Percentiles rank a stretch among this genome's conserved stretches.
Conservation (phyloP, 1,140 invertebrate species). For the Drosophila melanica region DNA sequence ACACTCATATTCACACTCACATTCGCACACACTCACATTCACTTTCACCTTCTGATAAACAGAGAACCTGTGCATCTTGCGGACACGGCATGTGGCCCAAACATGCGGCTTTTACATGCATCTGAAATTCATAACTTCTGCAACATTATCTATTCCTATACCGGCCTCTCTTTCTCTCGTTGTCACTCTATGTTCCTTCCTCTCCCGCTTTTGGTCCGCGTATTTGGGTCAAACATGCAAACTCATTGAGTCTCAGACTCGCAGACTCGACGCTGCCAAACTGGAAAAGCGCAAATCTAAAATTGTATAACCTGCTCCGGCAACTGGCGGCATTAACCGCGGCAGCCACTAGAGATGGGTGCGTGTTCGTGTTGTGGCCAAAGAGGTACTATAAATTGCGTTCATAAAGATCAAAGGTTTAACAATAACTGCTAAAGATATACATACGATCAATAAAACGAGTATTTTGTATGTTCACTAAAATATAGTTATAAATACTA, state of each 20-base stretch:
- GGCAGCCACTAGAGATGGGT: conserved; percentile 13
- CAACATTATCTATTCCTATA: conserved; percentile 13
- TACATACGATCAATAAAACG: too few relatives aligned
- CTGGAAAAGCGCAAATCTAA: conserved; percentile 60
- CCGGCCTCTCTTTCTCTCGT: conserved; percentile 19
- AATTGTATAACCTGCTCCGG: conserved; percentile 79
- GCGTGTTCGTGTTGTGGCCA: neutral
- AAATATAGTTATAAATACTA: too few relatives aligned
- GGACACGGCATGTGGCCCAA: conserved; percentile 16
- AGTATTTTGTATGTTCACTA: too few relatives aligned
- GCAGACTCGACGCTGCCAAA: conserved; percentile 49
- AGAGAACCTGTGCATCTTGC: conserved; percentile 45
- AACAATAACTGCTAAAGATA: too few relatives aligned
- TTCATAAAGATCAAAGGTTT: neutral
- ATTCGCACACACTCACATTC: conserved; percentile 63
- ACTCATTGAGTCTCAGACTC: conserved; percentile 64
- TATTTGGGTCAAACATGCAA: conserved; percentile 82
- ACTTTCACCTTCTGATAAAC: conserved; percentile 58
- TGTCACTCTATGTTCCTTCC: conserved; percentile 13
- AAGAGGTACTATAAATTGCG: conserved; percentile 10
- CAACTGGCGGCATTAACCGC: conserved; percentile 23
- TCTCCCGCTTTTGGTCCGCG: conserved; percentile 33
- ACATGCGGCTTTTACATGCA: conserved; percentile 25
- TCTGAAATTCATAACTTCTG: conserved; percentile 46
- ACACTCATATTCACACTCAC: conserved; percentile 20